Percentiles rank a stretch among this genome's conserved stretches.
These are phyloP conservation scores for Acanthurus leucopareius DNA, from an alignment of 2,797 vertebrate species.

Conservation along the genomic window DNA sequence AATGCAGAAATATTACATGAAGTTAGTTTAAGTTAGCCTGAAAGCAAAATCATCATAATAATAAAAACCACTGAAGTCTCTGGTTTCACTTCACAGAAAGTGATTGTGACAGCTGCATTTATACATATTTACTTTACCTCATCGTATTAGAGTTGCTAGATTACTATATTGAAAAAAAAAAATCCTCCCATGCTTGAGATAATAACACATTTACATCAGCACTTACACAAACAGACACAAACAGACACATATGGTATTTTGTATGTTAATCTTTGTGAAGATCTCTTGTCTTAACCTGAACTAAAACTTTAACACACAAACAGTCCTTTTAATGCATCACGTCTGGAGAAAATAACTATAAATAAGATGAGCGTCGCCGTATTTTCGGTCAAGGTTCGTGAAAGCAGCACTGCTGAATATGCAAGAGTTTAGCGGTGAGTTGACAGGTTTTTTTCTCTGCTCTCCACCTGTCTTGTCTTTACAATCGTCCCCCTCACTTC, in stretches of 20 bases:
- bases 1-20: too few relatives aligned
- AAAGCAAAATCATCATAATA: not conserved
- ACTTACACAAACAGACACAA: not conserved
- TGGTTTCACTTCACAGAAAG: not conserved
- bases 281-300: too few relatives aligned
- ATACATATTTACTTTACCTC: not conserved
- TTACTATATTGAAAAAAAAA: not conserved
- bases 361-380: not conserved
- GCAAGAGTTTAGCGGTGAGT: not conserved
- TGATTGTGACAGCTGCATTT: not conserved
- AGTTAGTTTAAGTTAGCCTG: not conserved
- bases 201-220: not conserved
- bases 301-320: too few relatives aligned
- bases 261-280: not conserved
- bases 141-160: not conserved
- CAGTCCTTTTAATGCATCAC: too few relatives aligned
- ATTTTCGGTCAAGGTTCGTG: not conserved
- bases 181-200: not conserved
- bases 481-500: slow-evolving; percentile 46
- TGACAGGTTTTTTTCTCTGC: slow-evolving; percentile 24
- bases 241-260: not conserved
- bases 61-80: not conserved
- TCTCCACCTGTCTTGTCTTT: slow-evolving; percentile 61
- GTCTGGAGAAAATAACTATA: not conserved
- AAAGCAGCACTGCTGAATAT: slow-evolving; percentile 7